Evolutionary conservation across 2,797 vertebrate species (phyloP).

Genomic region (Lateolabrax maculatus): DNA sequence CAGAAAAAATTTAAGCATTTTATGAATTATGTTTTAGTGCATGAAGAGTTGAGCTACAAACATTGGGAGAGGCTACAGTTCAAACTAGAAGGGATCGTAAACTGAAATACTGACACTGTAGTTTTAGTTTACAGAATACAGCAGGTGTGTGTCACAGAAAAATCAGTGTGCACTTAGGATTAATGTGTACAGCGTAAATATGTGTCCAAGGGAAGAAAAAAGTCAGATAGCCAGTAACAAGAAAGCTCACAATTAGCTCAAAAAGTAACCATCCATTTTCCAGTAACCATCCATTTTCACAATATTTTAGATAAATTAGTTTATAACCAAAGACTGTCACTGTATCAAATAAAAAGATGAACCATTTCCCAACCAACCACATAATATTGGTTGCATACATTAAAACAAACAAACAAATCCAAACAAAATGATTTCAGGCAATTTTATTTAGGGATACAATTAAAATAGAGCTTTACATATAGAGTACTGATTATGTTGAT

Average conservation of each 20-base stretch:
- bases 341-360: not conserved
- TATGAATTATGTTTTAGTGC: not conserved
- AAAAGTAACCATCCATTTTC: no score
- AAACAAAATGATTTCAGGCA: not conserved
- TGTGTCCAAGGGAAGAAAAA: not conserved
- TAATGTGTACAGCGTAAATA: constrained; percentile 1
- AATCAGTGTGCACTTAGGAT: not conserved
- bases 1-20: constrained; percentile 16
- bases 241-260: not conserved
- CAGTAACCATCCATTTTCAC: not conserved
- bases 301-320: not conserved
- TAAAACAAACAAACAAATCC: not conserved
- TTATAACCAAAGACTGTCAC: not conserved
- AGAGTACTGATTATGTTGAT: not conserved
- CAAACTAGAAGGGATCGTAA: not conserved
- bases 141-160: not conserved
- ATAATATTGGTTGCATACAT: not conserved
- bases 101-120: constrained; percentile 3
- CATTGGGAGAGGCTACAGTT: not conserved
- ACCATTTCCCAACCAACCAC: not conserved
- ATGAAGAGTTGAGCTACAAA: not conserved
- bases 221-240: not conserved
- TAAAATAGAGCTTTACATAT: not conserved
- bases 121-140: not conserved
- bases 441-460: not conserved